Evolutionary conservation across 2,888 invertebrate genomes (phyloP), one percentile per base, ranked within the genome.

Genomic region (Phengaris alcon): DNA sequence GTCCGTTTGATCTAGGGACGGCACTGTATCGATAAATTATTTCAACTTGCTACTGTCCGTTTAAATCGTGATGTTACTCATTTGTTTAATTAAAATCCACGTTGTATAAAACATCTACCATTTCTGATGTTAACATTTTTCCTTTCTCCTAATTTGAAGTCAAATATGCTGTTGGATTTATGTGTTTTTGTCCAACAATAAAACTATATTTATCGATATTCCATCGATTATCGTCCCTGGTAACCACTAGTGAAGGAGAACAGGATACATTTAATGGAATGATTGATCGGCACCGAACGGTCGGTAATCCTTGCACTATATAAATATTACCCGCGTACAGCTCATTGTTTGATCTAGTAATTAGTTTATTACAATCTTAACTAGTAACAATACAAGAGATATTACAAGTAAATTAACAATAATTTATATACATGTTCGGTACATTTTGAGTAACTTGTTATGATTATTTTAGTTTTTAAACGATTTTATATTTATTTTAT

Each of bases 191-290:
- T 68, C 48, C 46, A 51, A 54, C 6, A 12, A 44, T 35, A 54
- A 73, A 75, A 52, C 13, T 70, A 80, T 80, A 79, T 77, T 79
- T 81, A 78, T 83, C 83, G 82, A 82, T 82, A 82, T 48, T 74
- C 74, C 79, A 82, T 84, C 83, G 82, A 83, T 79, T 35, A 64
- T 35, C 64, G 82, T 35, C 46, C 48, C 77, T 59, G 75, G 75
- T 74, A 87, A 82, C 75, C 91, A 82, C 91, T 92, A 91, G 77
- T 76, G 83, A 83, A 84, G 86, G 89, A 88, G 88, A 89, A 91
- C 93, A 93, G 93, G 93, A 93, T 93, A 93, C 88, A 86, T 90
- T 91, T 92, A 93, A 93, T 93, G 90, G 88, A 83, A 93, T 93
- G 93, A 93, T 93, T 92, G 92, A 93, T 93, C 91, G 91, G 88